phyloP scores from a whole-genome alignment of 2,888 invertebrate species.

The Dioctria rufipes region DNA sequence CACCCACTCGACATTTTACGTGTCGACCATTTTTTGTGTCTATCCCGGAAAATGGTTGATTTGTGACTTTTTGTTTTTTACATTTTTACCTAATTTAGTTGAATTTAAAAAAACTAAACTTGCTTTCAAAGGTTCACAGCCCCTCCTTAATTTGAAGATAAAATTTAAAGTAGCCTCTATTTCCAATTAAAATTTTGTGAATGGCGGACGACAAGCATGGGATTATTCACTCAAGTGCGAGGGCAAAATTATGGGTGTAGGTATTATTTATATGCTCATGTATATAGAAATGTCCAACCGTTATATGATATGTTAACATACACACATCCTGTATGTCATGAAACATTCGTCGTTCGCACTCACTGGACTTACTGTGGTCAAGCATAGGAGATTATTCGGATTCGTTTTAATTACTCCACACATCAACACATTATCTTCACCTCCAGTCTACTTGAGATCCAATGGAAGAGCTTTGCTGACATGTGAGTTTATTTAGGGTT shows the following conservation, averaged over 20 bases:
- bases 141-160: background rate
- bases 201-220: background rate
- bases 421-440: conserved; percentile 55
- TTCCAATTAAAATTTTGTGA: background rate
- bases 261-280: background rate
- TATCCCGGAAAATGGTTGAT: conserved; percentile 44
- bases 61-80: conserved; percentile 9
- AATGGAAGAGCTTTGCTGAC: background rate
- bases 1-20: conserved; percentile 50
- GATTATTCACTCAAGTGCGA: background rate
- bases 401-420: conserved; percentile 58
- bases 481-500: conserved; percentile 15
- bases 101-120: conserved; percentile 21
- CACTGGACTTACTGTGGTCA: conserved; percentile 47
- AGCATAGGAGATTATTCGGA: conserved; percentile 54
- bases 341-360: too few relatives aligned
- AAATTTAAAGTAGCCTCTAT: too few relatives aligned
- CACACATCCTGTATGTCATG: too few relatives aligned
- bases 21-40: conserved; percentile 45
- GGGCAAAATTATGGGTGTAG: too few relatives aligned
- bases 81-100: conserved; percentile 22
- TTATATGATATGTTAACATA: too few relatives aligned
- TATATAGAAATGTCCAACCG: background rate
- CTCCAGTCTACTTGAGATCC: conserved; percentile 11
- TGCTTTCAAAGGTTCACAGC: background rate